phyloP scores from a whole-genome alignment of 2,797 vertebrate genomes.

The Phataginus tetradactyla region DNA sequence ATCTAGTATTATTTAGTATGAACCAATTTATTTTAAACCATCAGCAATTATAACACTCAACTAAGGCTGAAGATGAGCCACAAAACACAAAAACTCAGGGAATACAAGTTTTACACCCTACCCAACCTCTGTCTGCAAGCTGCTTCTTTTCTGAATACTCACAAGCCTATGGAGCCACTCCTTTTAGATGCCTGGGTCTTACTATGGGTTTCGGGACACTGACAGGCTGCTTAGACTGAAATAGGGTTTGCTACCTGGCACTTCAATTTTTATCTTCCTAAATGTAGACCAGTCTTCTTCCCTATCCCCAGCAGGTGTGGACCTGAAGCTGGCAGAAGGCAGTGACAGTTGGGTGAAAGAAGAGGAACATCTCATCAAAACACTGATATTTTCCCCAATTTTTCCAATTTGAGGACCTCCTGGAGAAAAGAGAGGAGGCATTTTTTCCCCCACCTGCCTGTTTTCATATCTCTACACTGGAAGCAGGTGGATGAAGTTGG shows the following conservation, averaged over 20 bases:
- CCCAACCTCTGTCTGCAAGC: background rate
- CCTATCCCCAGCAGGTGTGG: background rate
- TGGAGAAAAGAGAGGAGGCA: background rate
- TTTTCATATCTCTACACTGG: background rate
- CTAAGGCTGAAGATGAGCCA: background rate
- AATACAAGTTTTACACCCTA: background rate
- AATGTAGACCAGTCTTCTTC: background rate
- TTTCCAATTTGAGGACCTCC: background rate
- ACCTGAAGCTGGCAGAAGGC: background rate
- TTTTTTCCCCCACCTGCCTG: background rate
- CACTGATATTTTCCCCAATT: background rate
- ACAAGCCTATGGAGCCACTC: background rate
- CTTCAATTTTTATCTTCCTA: background rate
- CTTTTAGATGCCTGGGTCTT: background rate
- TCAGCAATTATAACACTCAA: background rate
- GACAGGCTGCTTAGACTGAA: background rate
- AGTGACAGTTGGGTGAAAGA: background rate
- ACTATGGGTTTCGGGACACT: background rate
- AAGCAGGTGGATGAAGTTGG: background rate
- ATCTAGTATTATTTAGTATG: background rate
- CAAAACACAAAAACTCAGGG: background rate
- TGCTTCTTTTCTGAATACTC: background rate
- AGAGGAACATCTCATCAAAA: background rate
- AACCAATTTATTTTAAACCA: background rate
- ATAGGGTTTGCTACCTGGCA: background rate